These are phyloP conservation scores for Rhopilema esculentum DNA, from an alignment of 30 jellyfish, hydroid and myxozoan genomes.

Conservation along the genomic window DNA sequence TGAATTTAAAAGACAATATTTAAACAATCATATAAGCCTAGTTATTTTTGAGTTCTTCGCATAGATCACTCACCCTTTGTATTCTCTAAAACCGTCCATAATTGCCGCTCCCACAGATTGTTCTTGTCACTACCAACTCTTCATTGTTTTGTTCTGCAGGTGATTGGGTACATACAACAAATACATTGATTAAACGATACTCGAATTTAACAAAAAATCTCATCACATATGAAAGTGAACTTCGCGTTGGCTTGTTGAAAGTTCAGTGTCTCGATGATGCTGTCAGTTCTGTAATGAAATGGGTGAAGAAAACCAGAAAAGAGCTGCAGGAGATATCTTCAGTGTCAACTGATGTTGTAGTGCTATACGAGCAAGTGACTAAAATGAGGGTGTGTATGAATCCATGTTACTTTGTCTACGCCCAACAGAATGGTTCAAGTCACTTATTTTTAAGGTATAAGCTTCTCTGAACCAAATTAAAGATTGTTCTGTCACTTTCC, in stretches of 20 bases:
- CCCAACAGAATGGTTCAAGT: neutral
- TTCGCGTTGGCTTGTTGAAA: slow-evolving; percentile 75
- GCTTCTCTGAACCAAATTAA: too few relatives aligned
- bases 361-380: slow-evolving; percentile 79
- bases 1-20: too few relatives aligned
- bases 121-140: too few relatives aligned
- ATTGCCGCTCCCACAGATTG: too few relatives aligned
- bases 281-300: slow-evolving; percentile 61
- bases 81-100: too few relatives aligned
- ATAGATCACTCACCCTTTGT: too few relatives aligned
- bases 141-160: slow-evolving; percentile 55
- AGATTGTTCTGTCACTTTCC: too few relatives aligned
- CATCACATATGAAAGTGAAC: slow-evolving; percentile 82
- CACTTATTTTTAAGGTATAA: too few relatives aligned
- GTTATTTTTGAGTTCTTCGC: too few relatives aligned
- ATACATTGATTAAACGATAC: slow-evolving; percentile 78
- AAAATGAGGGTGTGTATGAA: slow-evolving; percentile 77
- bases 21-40: too few relatives aligned
- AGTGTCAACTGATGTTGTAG: slow-evolving; percentile 69
- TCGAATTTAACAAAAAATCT: slow-evolving; percentile 72
- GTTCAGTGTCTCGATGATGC: slow-evolving; percentile 85
- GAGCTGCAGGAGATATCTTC: slow-evolving; percentile 65
- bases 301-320: slow-evolving; percentile 76
- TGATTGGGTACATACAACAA: slow-evolving; percentile 90
- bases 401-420: neutral